Evolutionary conservation across 2,888 invertebrate genomes (phyloP).

Genomic region (Mesorhabditis spiculigera): DNA sequence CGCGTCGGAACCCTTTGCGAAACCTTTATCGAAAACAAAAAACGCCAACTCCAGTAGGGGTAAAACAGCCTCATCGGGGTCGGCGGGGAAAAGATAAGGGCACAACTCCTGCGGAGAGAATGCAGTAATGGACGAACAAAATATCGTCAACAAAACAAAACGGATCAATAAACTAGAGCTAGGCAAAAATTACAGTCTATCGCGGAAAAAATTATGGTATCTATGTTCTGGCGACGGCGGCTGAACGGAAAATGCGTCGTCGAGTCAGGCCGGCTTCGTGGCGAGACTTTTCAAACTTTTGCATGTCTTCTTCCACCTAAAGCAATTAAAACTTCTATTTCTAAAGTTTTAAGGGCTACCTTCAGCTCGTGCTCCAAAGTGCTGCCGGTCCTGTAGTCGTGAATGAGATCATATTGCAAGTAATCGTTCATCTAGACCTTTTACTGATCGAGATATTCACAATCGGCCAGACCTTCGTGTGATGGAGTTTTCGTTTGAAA

Average conservation of each 20-base stretch:
- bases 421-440: conserved; percentile 39
- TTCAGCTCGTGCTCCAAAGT: conserved; percentile 45
- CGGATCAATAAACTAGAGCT: too few species aligned
- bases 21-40: too few species aligned
- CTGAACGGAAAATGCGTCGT: conserved; percentile 45
- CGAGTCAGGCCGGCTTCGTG: conserved; percentile 48
- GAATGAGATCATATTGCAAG: conserved; percentile 50
- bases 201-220: not conserved
- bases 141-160: too few species aligned
- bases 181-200: not conserved
- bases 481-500: conserved; percentile 51
- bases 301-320: conserved; percentile 33
- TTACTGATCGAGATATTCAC: not conserved
- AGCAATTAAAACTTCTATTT: not conserved
- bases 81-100: too few species aligned
- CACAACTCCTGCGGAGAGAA: too few species aligned
- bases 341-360: not conserved
- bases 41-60: too few species aligned
- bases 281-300: conserved; percentile 37
- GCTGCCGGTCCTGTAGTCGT: conserved; percentile 42
- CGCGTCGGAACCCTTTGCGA: too few species aligned
- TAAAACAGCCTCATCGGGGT: too few species aligned
- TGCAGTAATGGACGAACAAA: too few species aligned
- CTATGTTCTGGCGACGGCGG: conserved; percentile 28
- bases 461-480: conserved; percentile 29